These are phyloP conservation scores for Andrena bucephala DNA, from an alignment of 2,888 invertebrate genomes.

Conservation along the genomic window DNA sequence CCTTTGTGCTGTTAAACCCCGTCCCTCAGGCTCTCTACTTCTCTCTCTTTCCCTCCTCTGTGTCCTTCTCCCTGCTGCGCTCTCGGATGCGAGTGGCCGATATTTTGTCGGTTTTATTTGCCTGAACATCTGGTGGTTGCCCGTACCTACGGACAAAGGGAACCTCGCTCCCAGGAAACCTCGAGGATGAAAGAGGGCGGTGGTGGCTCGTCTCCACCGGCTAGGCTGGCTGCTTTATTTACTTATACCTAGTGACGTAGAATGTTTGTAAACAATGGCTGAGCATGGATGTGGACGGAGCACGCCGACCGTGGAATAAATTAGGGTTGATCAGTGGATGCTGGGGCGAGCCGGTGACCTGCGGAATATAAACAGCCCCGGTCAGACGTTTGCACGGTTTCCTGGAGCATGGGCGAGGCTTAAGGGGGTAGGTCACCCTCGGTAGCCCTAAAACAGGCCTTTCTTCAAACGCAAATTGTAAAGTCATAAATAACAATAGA, in stretches of 20 bases:
- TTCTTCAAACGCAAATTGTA: too few relatives aligned
- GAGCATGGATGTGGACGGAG: constrained; percentile 16
- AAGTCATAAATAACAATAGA: too few relatives aligned
- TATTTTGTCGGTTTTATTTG: constrained; percentile 77
- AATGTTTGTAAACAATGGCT: constrained; percentile 72
- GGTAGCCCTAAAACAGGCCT: too few relatives aligned
- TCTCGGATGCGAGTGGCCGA: constrained; percentile 60
- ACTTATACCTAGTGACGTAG: constrained; percentile 69
- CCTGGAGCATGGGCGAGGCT: neutral
- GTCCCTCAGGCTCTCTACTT: constrained; percentile 50
- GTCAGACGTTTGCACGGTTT: neutral
- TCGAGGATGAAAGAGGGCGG: constrained; percentile 65
- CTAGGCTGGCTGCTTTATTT: constrained; percentile 51
- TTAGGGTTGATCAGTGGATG: constrained; percentile 7
- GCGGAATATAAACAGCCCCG: neutral
- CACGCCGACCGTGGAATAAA: constrained; percentile 28
- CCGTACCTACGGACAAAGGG: constrained; percentile 74
- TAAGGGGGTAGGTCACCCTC: too few relatives aligned
- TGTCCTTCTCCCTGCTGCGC: constrained; percentile 40
- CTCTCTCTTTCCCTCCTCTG: constrained; percentile 14
- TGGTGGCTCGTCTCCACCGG: constrained; percentile 27
- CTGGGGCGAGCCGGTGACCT: neutral
- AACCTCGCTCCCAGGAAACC: constrained; percentile 72
- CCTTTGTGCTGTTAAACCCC: constrained; percentile 78
- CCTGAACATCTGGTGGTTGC: constrained; percentile 79